Conservation (phyloP, 2,113 vertebrate species). For the Paratilapia polleni region DNA sequence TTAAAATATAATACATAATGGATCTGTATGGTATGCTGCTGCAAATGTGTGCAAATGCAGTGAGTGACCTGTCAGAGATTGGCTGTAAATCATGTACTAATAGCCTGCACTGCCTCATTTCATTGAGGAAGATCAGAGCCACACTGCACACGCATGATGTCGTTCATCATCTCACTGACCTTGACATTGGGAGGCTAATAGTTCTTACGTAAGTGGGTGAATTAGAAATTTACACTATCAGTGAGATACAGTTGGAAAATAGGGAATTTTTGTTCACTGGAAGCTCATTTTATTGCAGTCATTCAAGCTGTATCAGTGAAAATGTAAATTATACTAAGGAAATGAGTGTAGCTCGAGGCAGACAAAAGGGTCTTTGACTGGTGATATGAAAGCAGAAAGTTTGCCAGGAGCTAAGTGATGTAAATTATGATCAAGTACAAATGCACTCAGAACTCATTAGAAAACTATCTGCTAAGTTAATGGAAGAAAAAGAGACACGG, state of each 20-base stretch:
- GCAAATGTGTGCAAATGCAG: not conserved
- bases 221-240: conserved; percentile 26
- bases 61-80: conserved; percentile 12
- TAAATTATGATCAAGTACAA: conserved; percentile 11
- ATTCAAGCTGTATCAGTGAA: conserved; percentile 38
- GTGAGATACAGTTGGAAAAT: conserved; percentile 14
- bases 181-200: conserved; percentile 42
- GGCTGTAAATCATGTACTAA: conserved; percentile 32
- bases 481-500: not conserved
- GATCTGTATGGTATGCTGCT: not conserved
- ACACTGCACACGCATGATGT: not conserved
- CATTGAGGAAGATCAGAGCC: conserved; percentile 38
- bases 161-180: conserved; percentile 51
- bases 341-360: conserved; percentile 30
- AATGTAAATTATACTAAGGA: conserved; percentile 38
- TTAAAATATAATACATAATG: not conserved
- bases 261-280: conserved; percentile 31
- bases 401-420: conserved; percentile 17
- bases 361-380: conserved; percentile 33
- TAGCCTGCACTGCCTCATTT: conserved; percentile 28
- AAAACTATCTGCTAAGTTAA: conserved; percentile 14
- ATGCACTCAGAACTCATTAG: conserved; percentile 13
- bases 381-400: conserved; percentile 13
- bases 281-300: conserved; percentile 22
- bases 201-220: conserved; percentile 36